Conservation (phyloP, 2,888 invertebrate genomes). For the Eledona agricola region DNA sequence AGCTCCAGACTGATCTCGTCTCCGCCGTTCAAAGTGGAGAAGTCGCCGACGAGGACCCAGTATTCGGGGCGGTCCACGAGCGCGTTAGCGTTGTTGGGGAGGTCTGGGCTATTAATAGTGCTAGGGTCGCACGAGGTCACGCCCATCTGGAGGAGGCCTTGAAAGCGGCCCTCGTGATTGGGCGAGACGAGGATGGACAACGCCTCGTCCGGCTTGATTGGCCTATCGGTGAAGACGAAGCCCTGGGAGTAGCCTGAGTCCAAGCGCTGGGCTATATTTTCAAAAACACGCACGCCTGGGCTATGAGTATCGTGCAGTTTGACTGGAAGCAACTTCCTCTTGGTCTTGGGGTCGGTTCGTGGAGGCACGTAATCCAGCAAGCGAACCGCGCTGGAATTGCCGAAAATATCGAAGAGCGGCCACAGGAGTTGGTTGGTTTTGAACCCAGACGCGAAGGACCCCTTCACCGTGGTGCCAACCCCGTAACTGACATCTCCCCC, state of each 20-base stretch:
- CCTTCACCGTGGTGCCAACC: conserved; percentile 94
- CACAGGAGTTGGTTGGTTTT: conserved; percentile 87
- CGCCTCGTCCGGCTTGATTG: conserved; percentile 88
- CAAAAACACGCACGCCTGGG: conserved; percentile 81
- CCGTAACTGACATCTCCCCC: conserved; percentile 95
- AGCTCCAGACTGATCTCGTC: conserved; percentile 89
- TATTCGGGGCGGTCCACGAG: conserved; percentile 21
- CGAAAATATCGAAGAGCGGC: conserved; percentile 96
- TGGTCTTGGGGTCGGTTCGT: conserved; percentile 10
- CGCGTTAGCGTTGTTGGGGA: conserved; percentile 13
- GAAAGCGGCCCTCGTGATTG: conserved; percentile 52
- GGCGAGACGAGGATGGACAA: conserved; percentile 84
- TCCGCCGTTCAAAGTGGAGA: conserved; percentile 75
- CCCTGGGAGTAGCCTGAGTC: conserved; percentile 93
- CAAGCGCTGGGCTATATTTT: conserved; percentile 79
- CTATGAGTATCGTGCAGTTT: conserved; percentile 81
- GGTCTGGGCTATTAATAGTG: too few relatives aligned
- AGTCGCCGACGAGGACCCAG: conserved; percentile 24
- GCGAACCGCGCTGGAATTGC: conserved; percentile 94
- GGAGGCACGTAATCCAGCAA: conserved; percentile 80
- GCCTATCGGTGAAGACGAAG: conserved; percentile 91
- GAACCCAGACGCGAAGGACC: conserved; percentile 85
- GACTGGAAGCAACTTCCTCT: conserved; percentile 68
- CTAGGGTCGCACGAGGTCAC: conserved; percentile 28
- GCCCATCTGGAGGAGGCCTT: conserved; percentile 15